These are phyloP conservation scores for Pecten maximus DNA, from an alignment of 2,888 invertebrate genomes.

Conservation along the genomic window DNA sequence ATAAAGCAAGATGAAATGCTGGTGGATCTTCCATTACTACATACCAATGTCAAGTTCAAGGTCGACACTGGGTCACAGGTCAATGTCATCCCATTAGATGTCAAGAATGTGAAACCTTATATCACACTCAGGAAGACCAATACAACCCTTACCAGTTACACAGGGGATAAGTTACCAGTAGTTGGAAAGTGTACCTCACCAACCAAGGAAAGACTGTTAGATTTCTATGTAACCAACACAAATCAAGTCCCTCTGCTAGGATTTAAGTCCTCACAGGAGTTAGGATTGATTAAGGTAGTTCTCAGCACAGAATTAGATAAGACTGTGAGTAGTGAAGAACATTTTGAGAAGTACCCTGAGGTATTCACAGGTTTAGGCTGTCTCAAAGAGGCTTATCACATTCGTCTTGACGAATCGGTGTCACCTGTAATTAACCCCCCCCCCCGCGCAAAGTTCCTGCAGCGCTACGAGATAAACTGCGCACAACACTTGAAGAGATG, in stretches of 20 bases:
- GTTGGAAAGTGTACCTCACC: conserved; percentile 8
- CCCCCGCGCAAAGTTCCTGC: conserved; percentile 52
- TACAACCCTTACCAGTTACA: neutral
- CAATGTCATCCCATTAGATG: neutral
- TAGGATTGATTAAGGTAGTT: conserved; percentile 30
- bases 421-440: conserved; percentile 56
- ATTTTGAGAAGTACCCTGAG: neutral
- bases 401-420: conserved; percentile 49
- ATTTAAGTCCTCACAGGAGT: conserved; percentile 17
- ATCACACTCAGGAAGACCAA: neutral
- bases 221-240: neutral
- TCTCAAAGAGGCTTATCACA: conserved; percentile 47
- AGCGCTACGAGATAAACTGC: conserved; percentile 52
- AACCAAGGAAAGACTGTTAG: neutral
- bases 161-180: neutral
- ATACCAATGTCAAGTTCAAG: neutral
- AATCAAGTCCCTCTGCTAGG: neutral
- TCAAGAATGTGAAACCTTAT: neutral
- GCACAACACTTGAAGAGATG: conserved; percentile 53
- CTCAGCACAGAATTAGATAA: neutral
- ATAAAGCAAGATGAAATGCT: neutral
- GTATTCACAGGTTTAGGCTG: conserved; percentile 47
- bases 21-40: neutral
- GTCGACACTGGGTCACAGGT: neutral
- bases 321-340: neutral